phyloP scores from a whole-genome alignment of 2,888 invertebrate genomes.

The Hydrotaea diabolus region DNA sequence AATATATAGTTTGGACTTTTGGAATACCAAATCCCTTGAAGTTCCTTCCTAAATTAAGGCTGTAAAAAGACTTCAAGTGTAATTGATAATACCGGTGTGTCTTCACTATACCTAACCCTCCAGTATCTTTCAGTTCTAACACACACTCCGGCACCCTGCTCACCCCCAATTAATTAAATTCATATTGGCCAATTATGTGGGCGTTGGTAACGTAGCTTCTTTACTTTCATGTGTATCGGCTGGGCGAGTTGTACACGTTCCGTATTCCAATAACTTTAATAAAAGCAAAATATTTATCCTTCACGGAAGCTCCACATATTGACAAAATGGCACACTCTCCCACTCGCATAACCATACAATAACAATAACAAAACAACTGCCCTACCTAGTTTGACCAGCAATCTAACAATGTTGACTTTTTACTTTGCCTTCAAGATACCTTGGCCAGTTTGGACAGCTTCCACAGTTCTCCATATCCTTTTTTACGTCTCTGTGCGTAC shows the following conservation, averaged over 20 bases:
- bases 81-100: no score
- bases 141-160: no score
- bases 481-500: not conserved
- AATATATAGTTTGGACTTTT: no score
- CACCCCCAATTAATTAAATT: no score
- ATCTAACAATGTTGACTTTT: conserved; percentile 45
- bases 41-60: no score
- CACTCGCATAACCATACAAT: not conserved
- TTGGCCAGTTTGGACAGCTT: conserved; percentile 40
- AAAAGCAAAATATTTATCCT: conserved; percentile 61
- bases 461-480: conserved; percentile 7
- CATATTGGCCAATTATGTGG: no score
- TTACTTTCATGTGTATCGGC: no score
- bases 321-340: not conserved
- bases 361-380: conserved; percentile 3
- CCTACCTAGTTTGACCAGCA: conserved; percentile 26
- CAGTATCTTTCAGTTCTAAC: no score
- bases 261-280: conserved; percentile 57
- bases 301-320: not conserved
- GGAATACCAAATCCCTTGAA: no score
- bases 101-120: no score
- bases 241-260: not conserved
- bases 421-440: conserved; percentile 54
- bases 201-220: no score
- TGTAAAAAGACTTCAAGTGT: no score